Base-by-base conservation (phyloP, 2,113 vertebrate genomes). In the Puffinus mauretanicus region DNA sequence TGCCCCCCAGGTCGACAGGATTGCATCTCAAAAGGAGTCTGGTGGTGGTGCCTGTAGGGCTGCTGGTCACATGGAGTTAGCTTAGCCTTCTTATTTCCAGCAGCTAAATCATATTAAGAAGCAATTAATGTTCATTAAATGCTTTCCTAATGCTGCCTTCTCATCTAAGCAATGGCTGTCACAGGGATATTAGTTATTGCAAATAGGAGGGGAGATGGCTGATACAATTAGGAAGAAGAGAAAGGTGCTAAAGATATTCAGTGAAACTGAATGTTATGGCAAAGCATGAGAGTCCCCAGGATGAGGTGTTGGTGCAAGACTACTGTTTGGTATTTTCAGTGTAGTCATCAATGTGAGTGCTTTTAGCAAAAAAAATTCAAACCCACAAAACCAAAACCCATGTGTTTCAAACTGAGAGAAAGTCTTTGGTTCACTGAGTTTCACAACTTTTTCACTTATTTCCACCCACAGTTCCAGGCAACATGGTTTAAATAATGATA, bases 91-190 rank as follows among this genome's bases (percentile, higher is more conserved):
- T 95, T 81, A 85, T 83, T 93, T 93, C 91, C 91, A 95, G 91
- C 84, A 94, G 87, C 94, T 95, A 96, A 97, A 96, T 95, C 89
- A 86, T 91, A 91, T 95, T 97, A 96, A 96, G 78, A 85, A 94
- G 84, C 79, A 95, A 95, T 97, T 97, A 96, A 95, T 83, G 93
- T 89, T 96, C 87, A 93, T 95, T 94, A 96, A 94, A 88, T 91
- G 72, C 67, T 90, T 91, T 93, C 84, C 58, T 95, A 93, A 83
- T 91, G 71, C 93, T 91, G 70, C 78, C 36, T 89, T 96, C 79
- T 95, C 81, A 70, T 94, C 81, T 83, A 82, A 88, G 94, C 51
- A 66, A 81, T 95, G 47, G 67, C 91, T 86, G 91, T 96, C 84
- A 80, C 18, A 94, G 26, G 32, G 60, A 52, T 90, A 80, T 95